Evolutionary conservation across 2,888 invertebrate species (phyloP).

Genomic region (Hofmannophila pseudospretella): DNA sequence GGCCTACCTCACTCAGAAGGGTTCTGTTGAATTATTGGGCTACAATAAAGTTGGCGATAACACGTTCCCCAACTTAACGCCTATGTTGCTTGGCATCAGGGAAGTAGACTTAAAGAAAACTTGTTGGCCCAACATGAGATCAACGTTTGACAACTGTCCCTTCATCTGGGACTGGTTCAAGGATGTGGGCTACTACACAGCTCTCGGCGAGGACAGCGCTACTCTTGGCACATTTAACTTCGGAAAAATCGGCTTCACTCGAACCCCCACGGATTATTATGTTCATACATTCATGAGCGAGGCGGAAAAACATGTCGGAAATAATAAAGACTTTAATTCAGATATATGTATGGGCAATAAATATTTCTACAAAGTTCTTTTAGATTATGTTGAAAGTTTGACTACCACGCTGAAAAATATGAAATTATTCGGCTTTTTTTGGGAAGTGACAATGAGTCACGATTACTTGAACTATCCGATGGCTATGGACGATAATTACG

Average conservation of each 20-base stretch:
- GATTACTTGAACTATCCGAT: slow-evolving; percentile 89
- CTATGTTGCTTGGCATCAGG: slow-evolving; percentile 85
- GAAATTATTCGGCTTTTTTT: slow-evolving; percentile 89
- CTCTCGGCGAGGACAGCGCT: slow-evolving; percentile 90
- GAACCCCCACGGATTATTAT: slow-evolving; percentile 92
- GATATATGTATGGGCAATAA: slow-evolving; percentile 84
- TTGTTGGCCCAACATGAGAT: slow-evolving; percentile 79
- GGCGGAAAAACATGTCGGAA: slow-evolving; percentile 82
- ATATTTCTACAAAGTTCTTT: slow-evolving; percentile 82
- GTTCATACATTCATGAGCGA: slow-evolving; percentile 84
- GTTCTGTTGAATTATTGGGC: slow-evolving; percentile 88
- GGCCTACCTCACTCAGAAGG: slow-evolving; percentile 77
- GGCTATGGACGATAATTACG: slow-evolving; percentile 82
- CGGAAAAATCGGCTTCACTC: slow-evolving; percentile 84
- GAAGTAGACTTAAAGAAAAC: slow-evolving; percentile 79
- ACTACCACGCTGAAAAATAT: slow-evolving; percentile 75
- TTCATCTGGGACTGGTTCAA: slow-evolving; percentile 91
- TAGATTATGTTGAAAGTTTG: slow-evolving; percentile 84
- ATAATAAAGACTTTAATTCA: slow-evolving; percentile 80
- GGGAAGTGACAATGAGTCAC: slow-evolving; percentile 90
- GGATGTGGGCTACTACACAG: slow-evolving; percentile 84
- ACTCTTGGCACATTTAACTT: slow-evolving; percentile 89
- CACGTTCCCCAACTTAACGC: slow-evolving; percentile 93
- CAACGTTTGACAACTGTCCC: slow-evolving; percentile 86
- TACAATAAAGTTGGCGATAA: slow-evolving; percentile 97